Conservation (phyloP, 2,888 invertebrate genomes). For the Lobophora halterata region DNA sequence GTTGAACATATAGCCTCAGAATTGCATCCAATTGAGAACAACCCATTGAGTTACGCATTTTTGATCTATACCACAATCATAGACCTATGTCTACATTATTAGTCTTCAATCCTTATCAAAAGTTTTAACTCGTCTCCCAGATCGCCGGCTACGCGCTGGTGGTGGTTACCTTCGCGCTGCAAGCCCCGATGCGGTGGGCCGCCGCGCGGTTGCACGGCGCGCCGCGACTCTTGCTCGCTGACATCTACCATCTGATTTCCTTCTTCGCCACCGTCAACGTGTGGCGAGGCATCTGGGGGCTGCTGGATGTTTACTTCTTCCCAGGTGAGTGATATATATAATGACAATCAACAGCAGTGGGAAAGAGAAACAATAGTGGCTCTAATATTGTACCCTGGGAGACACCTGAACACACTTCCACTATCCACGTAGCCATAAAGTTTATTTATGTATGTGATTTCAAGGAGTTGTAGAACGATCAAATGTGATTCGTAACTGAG, state of each 20-base stretch:
- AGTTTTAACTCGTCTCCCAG: slow-evolving; percentile 76
- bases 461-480: too few species aligned
- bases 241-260: slow-evolving; percentile 87
- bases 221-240: slow-evolving; percentile 85
- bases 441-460: too few species aligned
- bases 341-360: slow-evolving; percentile 20
- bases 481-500: too few species aligned
- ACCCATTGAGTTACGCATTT: too few species aligned
- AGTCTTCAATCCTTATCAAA: too few species aligned
- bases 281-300: slow-evolving; percentile 93
- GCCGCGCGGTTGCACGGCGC: slow-evolving; percentile 85
- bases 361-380: neutral
- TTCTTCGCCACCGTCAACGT: slow-evolving; percentile 92
- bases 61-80: too few species aligned
- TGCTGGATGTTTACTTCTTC: slow-evolving; percentile 88
- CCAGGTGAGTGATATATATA: slow-evolving; percentile 81
- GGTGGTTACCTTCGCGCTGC: slow-evolving; percentile 86
- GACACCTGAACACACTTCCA: too few species aligned
- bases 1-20: too few species aligned
- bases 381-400: neutral
- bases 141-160: slow-evolving; percentile 88
- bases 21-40: too few species aligned
- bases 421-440: too few species aligned
- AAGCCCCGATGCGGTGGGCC: slow-evolving; percentile 86
- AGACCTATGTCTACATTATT: too few species aligned